Percentiles rank a stretch among this genome's conserved stretches.
Conservation (phyloP, 2,113 vertebrate species). For the Sarotherodon lohbergeri region DNA sequence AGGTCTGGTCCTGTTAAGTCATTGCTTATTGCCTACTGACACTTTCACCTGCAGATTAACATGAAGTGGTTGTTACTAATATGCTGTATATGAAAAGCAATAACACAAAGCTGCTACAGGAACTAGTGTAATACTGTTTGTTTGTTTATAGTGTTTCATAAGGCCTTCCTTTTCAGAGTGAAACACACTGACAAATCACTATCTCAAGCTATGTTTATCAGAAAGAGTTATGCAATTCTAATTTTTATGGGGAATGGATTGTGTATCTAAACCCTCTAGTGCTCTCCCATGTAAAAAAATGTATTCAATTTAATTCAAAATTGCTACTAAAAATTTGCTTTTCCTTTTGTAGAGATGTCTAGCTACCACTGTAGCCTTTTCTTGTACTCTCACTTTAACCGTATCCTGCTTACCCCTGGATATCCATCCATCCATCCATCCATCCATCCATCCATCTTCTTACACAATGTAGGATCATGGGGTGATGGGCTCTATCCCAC, state of each 20-base stretch:
- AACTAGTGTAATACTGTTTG: constrained; percentile 14
- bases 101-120: constrained; percentile 21
- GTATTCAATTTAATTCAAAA: neutral
- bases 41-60: neutral
- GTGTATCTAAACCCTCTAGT: neutral
- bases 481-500: neutral
- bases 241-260: neutral
- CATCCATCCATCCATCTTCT: neutral
- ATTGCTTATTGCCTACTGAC: neutral
- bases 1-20: constrained; percentile 26
- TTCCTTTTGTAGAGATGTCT: neutral
- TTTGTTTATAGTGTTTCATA: neutral
- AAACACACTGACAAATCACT: neutral
- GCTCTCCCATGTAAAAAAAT: neutral
- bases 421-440: neutral
- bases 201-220: neutral
- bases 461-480: neutral
- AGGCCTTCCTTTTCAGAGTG: neutral
- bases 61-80: neutral
- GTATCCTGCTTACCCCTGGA: neutral
- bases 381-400: neutral
- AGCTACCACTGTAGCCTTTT: neutral
- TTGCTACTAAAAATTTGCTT: neutral
- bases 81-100: neutral
- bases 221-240: neutral